These are phyloP conservation scores for Blera fallax DNA, from an alignment of 2,888 invertebrate species.

Conservation along the genomic window DNA sequence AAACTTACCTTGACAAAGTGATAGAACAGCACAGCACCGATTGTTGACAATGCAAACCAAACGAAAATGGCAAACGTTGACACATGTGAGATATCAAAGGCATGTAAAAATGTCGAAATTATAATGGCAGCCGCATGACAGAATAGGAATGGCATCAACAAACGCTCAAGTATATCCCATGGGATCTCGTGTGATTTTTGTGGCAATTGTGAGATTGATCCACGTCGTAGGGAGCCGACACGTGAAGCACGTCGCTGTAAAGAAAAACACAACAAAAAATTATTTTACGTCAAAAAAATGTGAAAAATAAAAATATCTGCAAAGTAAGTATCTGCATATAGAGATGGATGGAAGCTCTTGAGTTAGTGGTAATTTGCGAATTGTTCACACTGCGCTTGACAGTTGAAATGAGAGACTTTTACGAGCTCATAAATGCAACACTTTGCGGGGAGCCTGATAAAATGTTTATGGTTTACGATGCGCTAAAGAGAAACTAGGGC, in stretches of 20 bases:
- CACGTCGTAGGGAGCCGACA: constrained; percentile 84
- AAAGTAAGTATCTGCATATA: background rate
- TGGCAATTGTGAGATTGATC: constrained; percentile 83
- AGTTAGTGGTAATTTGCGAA: constrained; percentile 29
- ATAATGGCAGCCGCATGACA: constrained; percentile 91
- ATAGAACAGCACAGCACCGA: constrained; percentile 90
- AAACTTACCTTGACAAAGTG: constrained; percentile 90
- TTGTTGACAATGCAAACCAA: constrained; percentile 88
- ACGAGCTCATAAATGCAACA: no score
- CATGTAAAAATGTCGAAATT: constrained; percentile 87
- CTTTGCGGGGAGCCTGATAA: background rate
- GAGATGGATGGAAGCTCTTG: background rate
- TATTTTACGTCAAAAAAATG: background rate
- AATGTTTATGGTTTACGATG: background rate
- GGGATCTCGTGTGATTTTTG: constrained; percentile 86
- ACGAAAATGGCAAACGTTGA: constrained; percentile 91
- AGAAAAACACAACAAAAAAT: constrained; percentile 36
- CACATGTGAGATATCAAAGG: constrained; percentile 88
- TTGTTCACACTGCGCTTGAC: background rate
- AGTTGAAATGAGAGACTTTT: background rate
- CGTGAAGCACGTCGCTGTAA: constrained; percentile 81
- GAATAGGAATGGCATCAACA: constrained; percentile 89
- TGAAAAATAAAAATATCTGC: background rate
- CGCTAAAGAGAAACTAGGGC: no score
- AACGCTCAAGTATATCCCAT: constrained; percentile 87